Evolutionary conservation across 2,888 invertebrate species (phyloP).

Genomic region (Tetragnatha montana): DNA sequence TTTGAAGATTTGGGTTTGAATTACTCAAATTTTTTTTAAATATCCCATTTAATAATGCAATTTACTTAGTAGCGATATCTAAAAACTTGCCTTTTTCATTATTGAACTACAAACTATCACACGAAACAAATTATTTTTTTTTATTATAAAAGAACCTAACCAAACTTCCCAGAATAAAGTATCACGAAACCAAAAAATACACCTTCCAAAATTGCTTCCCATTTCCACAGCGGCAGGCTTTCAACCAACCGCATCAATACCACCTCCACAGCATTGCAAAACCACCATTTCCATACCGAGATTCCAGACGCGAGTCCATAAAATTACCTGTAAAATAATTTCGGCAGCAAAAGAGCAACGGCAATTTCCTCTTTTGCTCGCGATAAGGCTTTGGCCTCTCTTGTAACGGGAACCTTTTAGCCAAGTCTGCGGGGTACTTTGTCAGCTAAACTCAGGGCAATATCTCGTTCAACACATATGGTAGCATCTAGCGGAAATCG

Average conservation of each 20-base stretch:
- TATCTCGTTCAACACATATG: slow-evolving; percentile 57
- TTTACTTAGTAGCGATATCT: too few species aligned
- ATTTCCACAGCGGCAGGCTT: neutral
- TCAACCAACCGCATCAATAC: neutral
- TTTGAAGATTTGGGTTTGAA: too few species aligned
- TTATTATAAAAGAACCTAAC: neutral
- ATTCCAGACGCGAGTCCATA: slow-evolving; percentile 1
- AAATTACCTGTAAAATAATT: slow-evolving; percentile 37
- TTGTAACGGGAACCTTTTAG: slow-evolving; percentile 12
- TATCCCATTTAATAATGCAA: too few species aligned
- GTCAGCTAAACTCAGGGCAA: slow-evolving; percentile 18
- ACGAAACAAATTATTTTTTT: too few species aligned
- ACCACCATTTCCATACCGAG: neutral
- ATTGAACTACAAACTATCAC: too few species aligned
- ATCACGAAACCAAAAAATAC: neutral
- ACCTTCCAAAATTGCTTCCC: neutral
- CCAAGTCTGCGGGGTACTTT: slow-evolving; percentile 2
- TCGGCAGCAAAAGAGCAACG: slow-evolving; percentile 21
- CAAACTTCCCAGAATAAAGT: neutral
- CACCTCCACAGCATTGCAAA: neutral
- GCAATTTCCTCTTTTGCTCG: slow-evolving; percentile 26
- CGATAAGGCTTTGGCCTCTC: slow-evolving; percentile 15
- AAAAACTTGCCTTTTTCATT: too few species aligned
- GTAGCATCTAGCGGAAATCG: slow-evolving; percentile 54
- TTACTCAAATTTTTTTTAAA: too few species aligned